Evolutionary conservation across 1,140 invertebrate genomes (phyloP), one percentile per base, ranked within the genome.

Genomic region (Lucilia sericata): DNA sequence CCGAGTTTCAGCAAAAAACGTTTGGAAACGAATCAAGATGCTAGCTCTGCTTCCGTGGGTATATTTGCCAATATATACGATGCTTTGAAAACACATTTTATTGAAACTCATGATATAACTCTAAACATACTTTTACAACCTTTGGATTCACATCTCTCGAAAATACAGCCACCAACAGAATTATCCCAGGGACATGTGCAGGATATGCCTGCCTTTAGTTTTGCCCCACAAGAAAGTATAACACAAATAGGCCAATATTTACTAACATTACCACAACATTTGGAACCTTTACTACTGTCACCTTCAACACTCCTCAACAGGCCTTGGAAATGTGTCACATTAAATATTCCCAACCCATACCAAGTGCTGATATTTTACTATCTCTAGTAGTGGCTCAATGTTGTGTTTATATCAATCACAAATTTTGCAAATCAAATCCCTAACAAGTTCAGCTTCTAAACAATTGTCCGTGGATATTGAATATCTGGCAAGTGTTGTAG

Each of bases 161-260:
- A 91, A 34, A 90, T 90, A 80, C 88, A 88, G 5, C 89, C 89
- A 25, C 86, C 87, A 0, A 51, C 82, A 9, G 51, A 80, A 49
- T 51, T 80, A 10, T 49, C 42, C 3, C 76, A 80, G 42, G 76
- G 76, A 7, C 76, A 80, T 51, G 19, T 83, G n/a, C 76, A 74
- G 10, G 95, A 96, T 86, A 90, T 98, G 85, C 97, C 97, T 0
- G 95, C 96, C 88, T 98, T 97, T 88, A 97, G 97, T 90, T 95
- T 98, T 84, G 95, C 96, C 0, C 97, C 98, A 0, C 96, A 98
- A 88, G 97, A 98, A 88, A 98, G 98, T 88, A 98, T 98, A 55
- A 99, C 97, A 2, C 96, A 98, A 93, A 94, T 96, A 91, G 95
- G 97, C 0, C 97, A 99, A 88, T 98, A 98, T 91, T 91, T 99